These are phyloP conservation scores for Henricia sp. DNA, from an alignment of 53 echinoderm and acorn worm species.

Conservation along the genomic window DNA sequence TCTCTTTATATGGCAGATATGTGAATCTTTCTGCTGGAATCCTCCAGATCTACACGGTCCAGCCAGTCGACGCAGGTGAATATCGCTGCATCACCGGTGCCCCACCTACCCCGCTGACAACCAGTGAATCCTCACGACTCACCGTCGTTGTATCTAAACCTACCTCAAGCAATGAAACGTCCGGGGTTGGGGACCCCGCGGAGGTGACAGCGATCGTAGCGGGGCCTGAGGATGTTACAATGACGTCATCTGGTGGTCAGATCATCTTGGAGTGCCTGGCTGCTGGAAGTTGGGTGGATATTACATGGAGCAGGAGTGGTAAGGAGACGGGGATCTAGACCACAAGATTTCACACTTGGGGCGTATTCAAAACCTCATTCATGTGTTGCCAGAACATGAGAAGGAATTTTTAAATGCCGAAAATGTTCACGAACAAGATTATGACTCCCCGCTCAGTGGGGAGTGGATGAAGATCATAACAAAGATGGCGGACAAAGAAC, in stretches of 20 bases:
- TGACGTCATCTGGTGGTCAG: constrained; percentile 26
- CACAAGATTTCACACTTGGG: too few species aligned
- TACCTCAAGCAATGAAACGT: background rate
- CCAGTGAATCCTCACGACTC: constrained; percentile 49
- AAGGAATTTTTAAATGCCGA: too few species aligned
- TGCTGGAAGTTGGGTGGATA: constrained; percentile 38
- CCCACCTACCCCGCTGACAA: constrained; percentile 27
- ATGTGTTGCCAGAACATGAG: too few species aligned
- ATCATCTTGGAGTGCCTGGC: constrained; percentile 77
- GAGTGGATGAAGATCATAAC: too few species aligned
- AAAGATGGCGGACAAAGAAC: background rate
- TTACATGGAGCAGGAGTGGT: constrained; percentile 61
- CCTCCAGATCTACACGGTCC: constrained; percentile 72
- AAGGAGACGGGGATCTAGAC: background rate
- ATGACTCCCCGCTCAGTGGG: background rate
- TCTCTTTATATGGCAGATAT: constrained; percentile 16
- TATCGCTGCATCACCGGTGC: constrained; percentile 71
- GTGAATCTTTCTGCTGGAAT: constrained; percentile 60
- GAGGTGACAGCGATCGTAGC: constrained; percentile 38
- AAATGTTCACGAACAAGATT: too few species aligned
- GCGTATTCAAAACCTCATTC: too few species aligned
- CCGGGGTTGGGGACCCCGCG: background rate
- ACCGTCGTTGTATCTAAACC: constrained; percentile 28
- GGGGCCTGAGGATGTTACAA: constrained; percentile 46
- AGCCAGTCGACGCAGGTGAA: constrained; percentile 61